phyloP scores from a whole-genome alignment of 2,113 vertebrate species.

The Poicephalus gulielmi region DNA sequence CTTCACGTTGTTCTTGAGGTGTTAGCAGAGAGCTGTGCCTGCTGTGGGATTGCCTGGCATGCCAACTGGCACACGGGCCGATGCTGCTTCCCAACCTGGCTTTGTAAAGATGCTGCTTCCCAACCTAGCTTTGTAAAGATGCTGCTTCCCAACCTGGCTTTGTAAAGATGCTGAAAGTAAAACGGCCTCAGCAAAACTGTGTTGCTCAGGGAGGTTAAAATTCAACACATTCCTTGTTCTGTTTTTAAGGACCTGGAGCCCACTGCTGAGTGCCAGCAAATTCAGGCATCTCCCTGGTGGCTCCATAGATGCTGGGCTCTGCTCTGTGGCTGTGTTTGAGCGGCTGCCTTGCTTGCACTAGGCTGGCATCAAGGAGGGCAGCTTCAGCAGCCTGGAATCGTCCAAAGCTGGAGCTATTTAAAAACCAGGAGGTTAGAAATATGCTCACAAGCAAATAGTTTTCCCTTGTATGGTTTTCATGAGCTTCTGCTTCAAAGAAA shows the following conservation, averaged over 20 bases:
- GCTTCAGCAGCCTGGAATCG: not conserved
- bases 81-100: not conserved
- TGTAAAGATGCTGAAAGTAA: fast-evolving
- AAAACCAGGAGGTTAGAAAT: not conserved
- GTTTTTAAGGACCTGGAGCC: not conserved
- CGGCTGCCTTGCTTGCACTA: not conserved
- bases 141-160: not conserved
- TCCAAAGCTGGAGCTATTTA: not conserved
- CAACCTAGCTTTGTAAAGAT: not conserved
- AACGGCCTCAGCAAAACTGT: fast-evolving
- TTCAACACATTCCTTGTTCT: not conserved
- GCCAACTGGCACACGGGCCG: fast-evolving
- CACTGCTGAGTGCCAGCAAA: not conserved
- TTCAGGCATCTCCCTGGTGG: not conserved
- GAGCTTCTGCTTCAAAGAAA: not conserved
- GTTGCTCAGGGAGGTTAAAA: not conserved
- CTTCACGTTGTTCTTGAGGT: fast-evolving
- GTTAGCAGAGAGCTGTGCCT: not conserved
- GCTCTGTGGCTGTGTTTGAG: not conserved
- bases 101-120: not conserved
- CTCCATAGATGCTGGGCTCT: not conserved
- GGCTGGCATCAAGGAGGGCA: not conserved
- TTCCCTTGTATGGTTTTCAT: not conserved
- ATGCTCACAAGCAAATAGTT: not conserved
- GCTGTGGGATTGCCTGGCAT: not conserved